Evolutionary conservation across 2,888 invertebrate genomes (phyloP).

Genomic region (Eupithecia abbreviata): DNA sequence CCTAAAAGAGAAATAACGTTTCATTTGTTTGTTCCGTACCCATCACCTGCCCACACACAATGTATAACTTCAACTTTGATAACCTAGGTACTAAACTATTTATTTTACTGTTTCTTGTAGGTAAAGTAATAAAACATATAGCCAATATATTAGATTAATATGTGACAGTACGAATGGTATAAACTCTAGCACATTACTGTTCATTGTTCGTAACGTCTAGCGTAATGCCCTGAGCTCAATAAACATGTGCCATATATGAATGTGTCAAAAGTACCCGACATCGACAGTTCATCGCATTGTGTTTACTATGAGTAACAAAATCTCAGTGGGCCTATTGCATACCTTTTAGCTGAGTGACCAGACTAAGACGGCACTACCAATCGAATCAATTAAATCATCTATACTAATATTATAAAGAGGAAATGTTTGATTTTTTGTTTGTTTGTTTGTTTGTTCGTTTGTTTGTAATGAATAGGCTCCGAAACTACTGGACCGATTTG

Average conservation of each 20-base stretch:
- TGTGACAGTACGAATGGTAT: conserved; percentile 8
- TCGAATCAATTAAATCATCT: too few species aligned
- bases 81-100: not conserved
- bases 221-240: conserved; percentile 29
- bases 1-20: not conserved
- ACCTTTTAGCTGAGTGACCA: not conserved
- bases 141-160: not conserved
- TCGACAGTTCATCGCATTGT: not conserved
- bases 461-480: too few species aligned
- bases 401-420: too few species aligned
- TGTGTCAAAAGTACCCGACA: conserved; percentile 20
- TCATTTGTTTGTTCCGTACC: not conserved
- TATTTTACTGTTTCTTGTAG: not conserved
- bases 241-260: conserved; percentile 36
- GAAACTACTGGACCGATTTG: too few species aligned
- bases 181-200: conserved; percentile 26
- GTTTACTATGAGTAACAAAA: conserved; percentile 25
- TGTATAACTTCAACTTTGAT: not conserved
- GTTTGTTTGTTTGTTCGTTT: too few species aligned
- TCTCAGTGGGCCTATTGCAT: not conserved
- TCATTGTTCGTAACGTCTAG: conserved; percentile 19
- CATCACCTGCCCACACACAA: not conserved
- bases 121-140: not conserved
- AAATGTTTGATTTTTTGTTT: too few species aligned
- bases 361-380: not conserved